Conservation (phyloP, 2,797 vertebrate species). For the Bradypodion ventrale region DNA sequence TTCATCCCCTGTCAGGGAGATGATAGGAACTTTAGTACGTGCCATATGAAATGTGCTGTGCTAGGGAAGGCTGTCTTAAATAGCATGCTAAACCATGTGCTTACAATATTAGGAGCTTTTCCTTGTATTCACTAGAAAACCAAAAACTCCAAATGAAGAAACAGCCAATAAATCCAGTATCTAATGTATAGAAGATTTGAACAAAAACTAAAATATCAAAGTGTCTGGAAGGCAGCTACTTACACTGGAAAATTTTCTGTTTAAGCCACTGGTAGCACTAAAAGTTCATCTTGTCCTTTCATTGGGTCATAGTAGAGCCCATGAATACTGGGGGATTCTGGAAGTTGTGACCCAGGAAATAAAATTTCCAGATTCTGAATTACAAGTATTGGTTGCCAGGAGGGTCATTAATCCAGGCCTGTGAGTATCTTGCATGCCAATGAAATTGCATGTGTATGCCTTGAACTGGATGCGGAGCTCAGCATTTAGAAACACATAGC, state of each 20-base stretch:
- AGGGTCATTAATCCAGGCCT: not conserved
- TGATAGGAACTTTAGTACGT: not conserved
- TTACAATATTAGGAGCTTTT: no score
- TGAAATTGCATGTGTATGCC: not conserved
- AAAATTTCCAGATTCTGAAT: no score
- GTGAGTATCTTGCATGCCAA: not conserved
- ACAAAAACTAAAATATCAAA: not conserved
- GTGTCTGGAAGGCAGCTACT: not conserved
- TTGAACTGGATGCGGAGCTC: not conserved
- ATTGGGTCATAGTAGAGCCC: not conserved
- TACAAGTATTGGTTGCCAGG: not conserved
- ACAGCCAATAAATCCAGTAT: not conserved
- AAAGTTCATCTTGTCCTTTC: not conserved
- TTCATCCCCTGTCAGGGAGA: not conserved
- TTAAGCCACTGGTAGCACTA: not conserved
- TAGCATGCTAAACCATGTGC: not conserved
- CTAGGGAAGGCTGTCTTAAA: not conserved
- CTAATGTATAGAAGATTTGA: not conserved
- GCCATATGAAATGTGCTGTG: not conserved
- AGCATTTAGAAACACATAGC: not conserved
- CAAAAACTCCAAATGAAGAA: not conserved
- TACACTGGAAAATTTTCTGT: not conserved
- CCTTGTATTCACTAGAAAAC: not conserved
- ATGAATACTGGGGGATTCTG: no score
- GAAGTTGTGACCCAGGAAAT: not conserved